Conservation (phyloP, 2,797 vertebrate species). For the Clangula hyemalis region DNA sequence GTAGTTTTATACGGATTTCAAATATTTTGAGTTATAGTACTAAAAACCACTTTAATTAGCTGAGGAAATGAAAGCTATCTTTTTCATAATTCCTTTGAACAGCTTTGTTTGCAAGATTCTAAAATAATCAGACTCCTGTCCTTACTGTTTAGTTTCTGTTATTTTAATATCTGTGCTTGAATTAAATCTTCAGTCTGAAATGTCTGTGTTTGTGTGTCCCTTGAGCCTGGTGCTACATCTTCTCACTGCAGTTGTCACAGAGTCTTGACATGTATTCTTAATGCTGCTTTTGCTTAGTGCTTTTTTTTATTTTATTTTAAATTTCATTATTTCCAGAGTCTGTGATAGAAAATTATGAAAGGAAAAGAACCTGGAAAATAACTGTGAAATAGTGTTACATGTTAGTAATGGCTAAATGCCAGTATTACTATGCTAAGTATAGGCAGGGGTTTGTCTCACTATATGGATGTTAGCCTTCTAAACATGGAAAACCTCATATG, state of each 20-base stretch:
- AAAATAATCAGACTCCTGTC: neutral
- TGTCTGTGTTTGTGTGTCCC: neutral
- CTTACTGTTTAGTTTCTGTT: neutral
- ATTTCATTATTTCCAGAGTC: neutral
- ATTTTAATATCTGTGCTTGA: neutral
- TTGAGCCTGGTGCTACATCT: neutral
- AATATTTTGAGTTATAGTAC: neutral
- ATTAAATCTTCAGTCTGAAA: neutral
- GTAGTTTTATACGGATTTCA: slow-evolving; percentile 17
- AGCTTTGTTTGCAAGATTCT: neutral
- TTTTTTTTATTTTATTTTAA: neutral
- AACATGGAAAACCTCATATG: neutral
- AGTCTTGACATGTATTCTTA: neutral
- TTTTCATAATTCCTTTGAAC: neutral
- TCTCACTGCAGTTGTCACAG: neutral
- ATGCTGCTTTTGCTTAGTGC: neutral
- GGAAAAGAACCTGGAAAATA: neutral
- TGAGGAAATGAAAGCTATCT: slow-evolving; percentile 12
- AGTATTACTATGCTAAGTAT: neutral
- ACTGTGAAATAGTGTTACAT: neutral
- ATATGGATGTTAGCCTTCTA: neutral
- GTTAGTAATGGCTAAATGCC: neutral
- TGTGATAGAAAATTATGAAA: neutral
- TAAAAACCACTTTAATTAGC: slow-evolving; percentile 9
- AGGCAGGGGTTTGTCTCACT: neutral